Evolutionary conservation across 1,140 invertebrate species (phyloP).

Genomic region (Oryctes rhinoceros): DNA sequence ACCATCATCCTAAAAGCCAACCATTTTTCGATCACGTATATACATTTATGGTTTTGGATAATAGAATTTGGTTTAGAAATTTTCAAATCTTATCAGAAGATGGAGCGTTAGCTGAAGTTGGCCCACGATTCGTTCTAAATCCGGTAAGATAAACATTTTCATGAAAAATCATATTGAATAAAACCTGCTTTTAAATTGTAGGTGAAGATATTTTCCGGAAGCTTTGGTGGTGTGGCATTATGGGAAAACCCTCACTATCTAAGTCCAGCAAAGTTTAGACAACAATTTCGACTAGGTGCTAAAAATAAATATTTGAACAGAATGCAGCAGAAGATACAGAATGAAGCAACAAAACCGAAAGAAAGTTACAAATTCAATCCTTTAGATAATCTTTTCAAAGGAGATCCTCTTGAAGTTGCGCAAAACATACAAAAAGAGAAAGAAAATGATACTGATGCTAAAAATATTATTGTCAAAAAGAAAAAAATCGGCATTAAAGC

Average conservation of each 20-base stretch:
- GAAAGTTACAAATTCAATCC: constrained; percentile 71
- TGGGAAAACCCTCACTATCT: constrained; percentile 96
- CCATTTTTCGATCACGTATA: constrained; percentile 99
- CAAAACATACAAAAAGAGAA: constrained; percentile 19
- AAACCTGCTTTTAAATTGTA: constrained; percentile 52
- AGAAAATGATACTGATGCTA: neutral
- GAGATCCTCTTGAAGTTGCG: constrained; percentile 61
- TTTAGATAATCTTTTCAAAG: constrained; percentile 72
- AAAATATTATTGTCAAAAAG: neutral
- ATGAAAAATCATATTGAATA: neutral
- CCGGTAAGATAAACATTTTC: constrained; percentile 70
- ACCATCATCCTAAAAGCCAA: constrained; percentile 97
- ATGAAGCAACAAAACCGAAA: constrained; percentile 74
- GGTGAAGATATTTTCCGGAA: constrained; percentile 87
- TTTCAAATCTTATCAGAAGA: constrained; percentile 98
- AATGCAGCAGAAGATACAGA: constrained; percentile 80
- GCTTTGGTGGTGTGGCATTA: constrained; percentile 89
- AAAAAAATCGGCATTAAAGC: neutral
- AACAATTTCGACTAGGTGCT: constrained; percentile 72
- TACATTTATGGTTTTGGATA: constrained; percentile 91
- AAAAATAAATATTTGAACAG: constrained; percentile 67
- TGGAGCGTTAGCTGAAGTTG: constrained; percentile 95
- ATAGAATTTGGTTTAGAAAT: constrained; percentile 98
- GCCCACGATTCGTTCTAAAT: constrained; percentile 95
- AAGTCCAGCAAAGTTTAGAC: constrained; percentile 85